Conservation (phyloP, 2,888 invertebrate genomes). For the Heliconius hortense region DNA sequence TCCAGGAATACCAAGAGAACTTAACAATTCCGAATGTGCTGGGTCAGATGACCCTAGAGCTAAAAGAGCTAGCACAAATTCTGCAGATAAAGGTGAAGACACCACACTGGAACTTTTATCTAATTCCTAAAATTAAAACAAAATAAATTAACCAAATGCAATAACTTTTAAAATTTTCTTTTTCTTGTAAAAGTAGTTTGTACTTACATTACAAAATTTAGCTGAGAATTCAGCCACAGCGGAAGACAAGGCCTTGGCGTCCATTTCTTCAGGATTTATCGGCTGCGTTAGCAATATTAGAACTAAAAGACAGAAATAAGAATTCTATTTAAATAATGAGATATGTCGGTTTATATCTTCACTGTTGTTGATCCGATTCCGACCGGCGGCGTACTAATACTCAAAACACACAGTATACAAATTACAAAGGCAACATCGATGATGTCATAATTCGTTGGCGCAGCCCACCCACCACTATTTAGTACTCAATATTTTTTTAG, state of each 20-base stretch:
- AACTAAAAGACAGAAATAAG: slow-evolving; percentile 31
- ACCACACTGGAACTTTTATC: slow-evolving; percentile 68
- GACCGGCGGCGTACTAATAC: slow-evolving; percentile 19
- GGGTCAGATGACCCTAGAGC: slow-evolving; percentile 67
- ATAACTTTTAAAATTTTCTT: neutral
- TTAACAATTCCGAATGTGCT: slow-evolving; percentile 64
- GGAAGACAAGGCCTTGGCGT: slow-evolving; percentile 62
- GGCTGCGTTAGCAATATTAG: slow-evolving; percentile 34
- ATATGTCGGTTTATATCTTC: neutral
- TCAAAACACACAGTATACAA: neutral
- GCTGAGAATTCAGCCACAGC: slow-evolving; percentile 70
- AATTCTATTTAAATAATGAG: neutral
- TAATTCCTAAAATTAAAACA: slow-evolving; percentile 59
- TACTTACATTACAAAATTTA: slow-evolving; percentile 78
- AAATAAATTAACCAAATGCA: neutral
- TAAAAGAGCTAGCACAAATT: slow-evolving; percentile 69
- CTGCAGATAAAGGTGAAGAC: slow-evolving; percentile 77
- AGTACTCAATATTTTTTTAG: neutral
- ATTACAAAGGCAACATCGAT: slow-evolving; percentile 15
- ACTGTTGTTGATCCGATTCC: neutral
- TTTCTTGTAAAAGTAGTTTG: neutral
- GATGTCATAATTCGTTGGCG: slow-evolving; percentile 29
- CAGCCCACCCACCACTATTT: slow-evolving; percentile 17
- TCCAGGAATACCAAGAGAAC: slow-evolving; percentile 59
- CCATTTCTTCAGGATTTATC: slow-evolving; percentile 54